Percentiles rank a stretch among this genome's conserved stretches.
These are phyloP conservation scores for Polietes domitor DNA, from an alignment of 2,888 invertebrate species.

Conservation along the genomic window DNA sequence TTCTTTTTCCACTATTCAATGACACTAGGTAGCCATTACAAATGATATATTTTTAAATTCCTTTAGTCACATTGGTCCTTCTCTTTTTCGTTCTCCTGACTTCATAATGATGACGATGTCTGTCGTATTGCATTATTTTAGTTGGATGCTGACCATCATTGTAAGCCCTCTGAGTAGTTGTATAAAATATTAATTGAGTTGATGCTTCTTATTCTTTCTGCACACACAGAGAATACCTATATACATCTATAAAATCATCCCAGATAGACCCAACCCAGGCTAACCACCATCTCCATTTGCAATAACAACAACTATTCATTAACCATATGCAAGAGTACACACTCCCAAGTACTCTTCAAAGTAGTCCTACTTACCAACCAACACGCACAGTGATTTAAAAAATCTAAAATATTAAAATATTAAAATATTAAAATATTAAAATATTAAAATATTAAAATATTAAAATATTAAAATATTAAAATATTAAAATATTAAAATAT, in stretches of 20 bases:
- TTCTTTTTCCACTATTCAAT: no score
- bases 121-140: constrained; percentile 9
- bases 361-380: background rate
- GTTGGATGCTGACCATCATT: constrained; percentile 7
- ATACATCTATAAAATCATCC: background rate
- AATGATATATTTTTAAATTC: no score
- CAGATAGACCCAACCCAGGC: background rate
- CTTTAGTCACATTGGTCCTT: background rate
- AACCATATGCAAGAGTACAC: background rate
- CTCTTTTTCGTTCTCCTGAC: background rate
- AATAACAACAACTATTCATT: constrained; percentile 10
- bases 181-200: constrained; percentile 38
- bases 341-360: background rate
- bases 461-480: no score
- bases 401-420: no score
- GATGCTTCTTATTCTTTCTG: background rate
- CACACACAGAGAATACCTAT: background rate
- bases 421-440: no score
- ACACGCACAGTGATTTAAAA: background rate
- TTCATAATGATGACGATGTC: background rate
- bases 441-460: no score
- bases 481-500: no score
- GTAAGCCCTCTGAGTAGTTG: background rate
- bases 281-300: background rate
- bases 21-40: no score